Conservation (phyloP, 2,797 vertebrate species). For the Eremophila alpestris region DNA sequence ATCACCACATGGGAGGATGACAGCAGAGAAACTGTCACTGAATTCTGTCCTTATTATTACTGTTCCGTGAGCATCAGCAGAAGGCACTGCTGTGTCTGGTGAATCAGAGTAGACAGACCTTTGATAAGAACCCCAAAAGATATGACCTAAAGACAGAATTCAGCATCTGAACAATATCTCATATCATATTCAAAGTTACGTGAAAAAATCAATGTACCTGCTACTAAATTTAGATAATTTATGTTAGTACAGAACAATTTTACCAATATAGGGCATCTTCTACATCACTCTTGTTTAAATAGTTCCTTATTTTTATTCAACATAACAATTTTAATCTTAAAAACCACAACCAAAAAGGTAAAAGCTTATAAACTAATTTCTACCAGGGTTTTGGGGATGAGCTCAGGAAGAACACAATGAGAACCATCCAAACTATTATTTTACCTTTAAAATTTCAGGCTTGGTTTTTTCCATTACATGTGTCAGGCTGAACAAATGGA, state of each 20-base stretch:
- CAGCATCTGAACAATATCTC: not conserved
- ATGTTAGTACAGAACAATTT: not conserved
- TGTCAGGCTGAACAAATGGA: conserved; percentile 96
- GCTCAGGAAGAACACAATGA: not conserved
- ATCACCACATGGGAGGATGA: not conserved
- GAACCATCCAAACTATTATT: not conserved
- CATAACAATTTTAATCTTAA: not conserved
- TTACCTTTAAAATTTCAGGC: conserved; percentile 97
- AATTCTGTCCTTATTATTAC: not conserved
- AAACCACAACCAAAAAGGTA: not conserved
- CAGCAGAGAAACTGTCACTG: not conserved
- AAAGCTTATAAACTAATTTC: not conserved
- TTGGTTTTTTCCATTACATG: conserved; percentile 96
- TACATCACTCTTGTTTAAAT: not conserved
- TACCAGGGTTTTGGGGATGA: not conserved
- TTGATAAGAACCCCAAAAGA: not conserved
- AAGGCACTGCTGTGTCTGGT: not conserved
- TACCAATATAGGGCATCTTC: not conserved
- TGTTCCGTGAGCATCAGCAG: not conserved
- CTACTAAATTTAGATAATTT: not conserved
- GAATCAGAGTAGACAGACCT: not conserved
- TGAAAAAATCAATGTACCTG: not conserved
- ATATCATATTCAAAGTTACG: not conserved
- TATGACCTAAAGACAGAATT: not conserved
- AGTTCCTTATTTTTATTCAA: not conserved